These are phyloP conservation scores for Gymnocephalus cernua DNA, from an alignment of 2,113 vertebrate genomes.

Conservation along the genomic window DNA sequence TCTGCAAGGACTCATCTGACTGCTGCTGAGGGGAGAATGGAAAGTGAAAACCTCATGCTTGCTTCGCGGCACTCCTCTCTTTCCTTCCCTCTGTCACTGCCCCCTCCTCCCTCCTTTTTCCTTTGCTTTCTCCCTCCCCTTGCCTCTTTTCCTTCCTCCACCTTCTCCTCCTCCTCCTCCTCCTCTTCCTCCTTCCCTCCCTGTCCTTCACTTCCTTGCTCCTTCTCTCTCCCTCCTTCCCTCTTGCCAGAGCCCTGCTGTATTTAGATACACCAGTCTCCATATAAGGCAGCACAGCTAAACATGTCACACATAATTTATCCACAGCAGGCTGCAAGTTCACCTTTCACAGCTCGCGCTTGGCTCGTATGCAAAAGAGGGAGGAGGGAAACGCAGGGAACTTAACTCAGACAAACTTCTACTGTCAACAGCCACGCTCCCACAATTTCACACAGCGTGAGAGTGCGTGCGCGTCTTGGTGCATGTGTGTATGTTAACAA, in stretches of 20 bases:
- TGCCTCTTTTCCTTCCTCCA: slow-evolving; percentile 50
- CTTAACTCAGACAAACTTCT: slow-evolving; percentile 70
- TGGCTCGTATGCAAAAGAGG: slow-evolving; percentile 75
- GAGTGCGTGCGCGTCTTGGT: not conserved
- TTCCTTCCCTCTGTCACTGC: slow-evolving; percentile 70
- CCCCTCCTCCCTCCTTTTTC: slow-evolving; percentile 62
- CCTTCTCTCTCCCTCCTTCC: slow-evolving; percentile 57
- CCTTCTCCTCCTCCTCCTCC: slow-evolving; percentile 37
- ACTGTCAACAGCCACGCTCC: slow-evolving; percentile 68
- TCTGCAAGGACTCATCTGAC: slow-evolving; percentile 85
- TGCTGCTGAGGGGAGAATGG: slow-evolving; percentile 84
- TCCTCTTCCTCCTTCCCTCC: slow-evolving; percentile 36
- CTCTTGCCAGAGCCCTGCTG: slow-evolving; percentile 83
- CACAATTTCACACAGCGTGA: slow-evolving; percentile 52
- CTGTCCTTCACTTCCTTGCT: slow-evolving; percentile 44
- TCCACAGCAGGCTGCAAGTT: slow-evolving; percentile 84
- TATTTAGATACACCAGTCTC: slow-evolving; percentile 84
- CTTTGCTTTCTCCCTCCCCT: slow-evolving; percentile 53
- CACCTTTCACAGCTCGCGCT: slow-evolving; percentile 84
- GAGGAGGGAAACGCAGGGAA: slow-evolving; percentile 26
- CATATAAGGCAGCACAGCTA: slow-evolving; percentile 90
- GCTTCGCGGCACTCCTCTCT: slow-evolving; percentile 73
- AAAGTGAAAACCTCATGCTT: slow-evolving; percentile 83
- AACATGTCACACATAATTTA: slow-evolving; percentile 92
- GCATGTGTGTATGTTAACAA: slow-evolving; percentile 64